Base-by-base conservation (phyloP, 2,888 invertebrate genomes). In the Leptodirus hochenwartii region DNA sequence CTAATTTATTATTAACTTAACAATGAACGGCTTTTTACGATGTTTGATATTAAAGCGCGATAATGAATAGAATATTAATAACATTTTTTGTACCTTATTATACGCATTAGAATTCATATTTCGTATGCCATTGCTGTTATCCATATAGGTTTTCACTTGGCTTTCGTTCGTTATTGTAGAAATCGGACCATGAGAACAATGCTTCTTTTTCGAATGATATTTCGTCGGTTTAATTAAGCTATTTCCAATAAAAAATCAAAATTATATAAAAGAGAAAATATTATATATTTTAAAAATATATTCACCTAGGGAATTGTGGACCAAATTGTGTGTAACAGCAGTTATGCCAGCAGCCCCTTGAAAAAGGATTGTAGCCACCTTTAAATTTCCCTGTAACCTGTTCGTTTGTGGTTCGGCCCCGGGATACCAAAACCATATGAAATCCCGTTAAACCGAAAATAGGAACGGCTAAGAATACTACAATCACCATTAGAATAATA, bases 311-410 rank as follows among this genome's bases (percentile, higher is more conserved):
- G 67, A 84, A 91, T 58, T 88, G 90, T 32, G 95, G 93, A 40
- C 93, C 93, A 56, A 90, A 96, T 49, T 96, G 78, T 38, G 87
- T 78, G 52, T 87, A 84, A 55, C 84, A 84, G 59, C 93, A 91
- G 59, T 98, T 98, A 50, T 77, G 70, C 69, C 82, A 80, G 56
- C 93, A 96, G 16, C 95, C 95, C 49, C 77, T 68, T 4, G 90
- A 91, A 62, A 96, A 98, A 31, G 98, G 98, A 66, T 98, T 98
- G 58, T 87, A 91, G 22, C 93, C 96, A 31, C 91, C 91, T 50
- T 91, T 87, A 64, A 96, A 98, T 64, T 96, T 96, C 33, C 95
- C 95, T 10, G 98, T 98, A 37, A 98, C 96, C 67, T 99, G 98
- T 62, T 99, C 98, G 61, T 98, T 99, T 40, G 98, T 98, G 33